Conservation (phyloP, 2,113 vertebrate genomes). For the Labeo catla region DNA sequence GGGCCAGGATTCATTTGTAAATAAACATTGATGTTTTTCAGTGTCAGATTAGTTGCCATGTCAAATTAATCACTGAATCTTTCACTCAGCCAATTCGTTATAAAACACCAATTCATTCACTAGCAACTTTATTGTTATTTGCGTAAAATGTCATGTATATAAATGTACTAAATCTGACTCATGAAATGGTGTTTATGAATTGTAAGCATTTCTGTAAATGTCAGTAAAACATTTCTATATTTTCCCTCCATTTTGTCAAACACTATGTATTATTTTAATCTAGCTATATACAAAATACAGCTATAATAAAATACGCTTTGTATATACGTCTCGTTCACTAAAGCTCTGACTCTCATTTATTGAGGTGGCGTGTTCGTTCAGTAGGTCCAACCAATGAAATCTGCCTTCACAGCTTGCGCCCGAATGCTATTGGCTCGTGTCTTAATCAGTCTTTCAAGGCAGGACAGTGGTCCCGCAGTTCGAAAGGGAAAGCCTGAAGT, state of each 20-base stretch:
- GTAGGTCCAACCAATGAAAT: not conserved
- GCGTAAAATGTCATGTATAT: not conserved
- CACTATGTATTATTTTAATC: not conserved
- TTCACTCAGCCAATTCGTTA: not conserved
- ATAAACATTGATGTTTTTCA: too few relatives aligned
- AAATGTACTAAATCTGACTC: not conserved
- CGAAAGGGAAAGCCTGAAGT: conserved; percentile 6
- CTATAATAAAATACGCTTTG: not conserved
- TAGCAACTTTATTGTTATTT: not conserved
- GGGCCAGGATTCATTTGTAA: too few relatives aligned
- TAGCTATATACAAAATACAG: not conserved
- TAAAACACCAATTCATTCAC: not conserved
- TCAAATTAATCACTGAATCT: not conserved
- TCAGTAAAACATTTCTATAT: not conserved
- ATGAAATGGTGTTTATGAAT: not conserved
- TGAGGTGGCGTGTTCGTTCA: not conserved
- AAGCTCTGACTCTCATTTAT: not conserved
- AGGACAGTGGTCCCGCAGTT: not conserved
- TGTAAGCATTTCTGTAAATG: not conserved
- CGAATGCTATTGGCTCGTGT: not conserved
- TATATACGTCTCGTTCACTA: not conserved
- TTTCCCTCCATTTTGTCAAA: not conserved
- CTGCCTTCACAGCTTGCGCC: not conserved
- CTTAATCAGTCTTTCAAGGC: not conserved
- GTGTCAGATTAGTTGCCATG: not conserved